A percentile compares a stretch with the other conserved stretches of the same genome.
Conservation (phyloP, 1,140 invertebrate genomes). For the Pollicipes pollicipes region DNA sequence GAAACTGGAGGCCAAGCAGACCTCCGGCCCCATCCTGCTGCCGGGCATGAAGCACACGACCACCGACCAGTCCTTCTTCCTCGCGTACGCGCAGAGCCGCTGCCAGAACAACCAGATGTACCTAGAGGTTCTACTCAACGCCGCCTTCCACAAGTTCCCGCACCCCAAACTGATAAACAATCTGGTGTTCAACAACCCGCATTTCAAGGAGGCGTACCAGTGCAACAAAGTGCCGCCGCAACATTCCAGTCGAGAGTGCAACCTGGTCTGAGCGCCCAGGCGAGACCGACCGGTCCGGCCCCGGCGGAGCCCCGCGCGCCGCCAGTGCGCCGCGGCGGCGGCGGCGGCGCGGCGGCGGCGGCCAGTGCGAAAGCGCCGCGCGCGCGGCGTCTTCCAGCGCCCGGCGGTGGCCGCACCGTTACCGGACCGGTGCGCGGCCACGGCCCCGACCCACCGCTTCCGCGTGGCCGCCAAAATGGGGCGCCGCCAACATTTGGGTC, state of each 20-base stretch:
- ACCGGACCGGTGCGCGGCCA: background rate
- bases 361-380: background rate
- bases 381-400: too few species aligned
- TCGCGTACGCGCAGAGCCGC: slow-evolving; percentile 5
- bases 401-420: background rate
- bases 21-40: background rate
- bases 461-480: background rate
- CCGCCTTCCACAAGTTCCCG: slow-evolving; percentile 3
- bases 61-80: slow-evolving; percentile 4
- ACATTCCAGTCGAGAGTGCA: background rate
- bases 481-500: background rate
- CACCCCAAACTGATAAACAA: slow-evolving; percentile 2
- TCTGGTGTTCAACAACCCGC: background rate
- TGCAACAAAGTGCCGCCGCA: background rate
- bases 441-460: background rate
- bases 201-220: background rate
- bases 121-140: background rate
- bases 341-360: too few species aligned
- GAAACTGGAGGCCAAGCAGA: background rate
- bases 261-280: background rate
- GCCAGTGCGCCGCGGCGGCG: too few species aligned
- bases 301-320: too few species aligned
- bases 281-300: too few species aligned
- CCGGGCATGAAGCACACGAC: slow-evolving; percentile 1
- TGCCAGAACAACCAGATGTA: slow-evolving; percentile 1